Evolutionary conservation across 1,140 invertebrate species (phyloP), one percentile per base, ranked within the genome.

Genomic region (Heliconius congener): DNA sequence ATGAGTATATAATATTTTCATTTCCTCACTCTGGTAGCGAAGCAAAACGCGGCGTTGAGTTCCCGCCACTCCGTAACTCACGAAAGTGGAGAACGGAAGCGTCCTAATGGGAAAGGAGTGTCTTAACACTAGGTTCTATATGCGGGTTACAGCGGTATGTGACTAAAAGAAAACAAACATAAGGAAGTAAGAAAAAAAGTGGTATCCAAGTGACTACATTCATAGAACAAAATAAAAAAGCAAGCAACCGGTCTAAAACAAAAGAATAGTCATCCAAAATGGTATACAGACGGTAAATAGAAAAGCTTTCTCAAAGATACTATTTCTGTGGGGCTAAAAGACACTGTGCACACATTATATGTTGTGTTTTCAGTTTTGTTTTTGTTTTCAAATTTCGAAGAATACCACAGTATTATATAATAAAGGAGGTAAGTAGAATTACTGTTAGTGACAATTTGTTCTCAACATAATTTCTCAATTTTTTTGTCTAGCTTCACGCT

Each of bases 221-320:
- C 13, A 11, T 16, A 66, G 27, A 27, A 27, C 23, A 66, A 66
- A 66, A 66, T 30, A 30, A 27, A 66, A 66, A 27, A 30, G 60
- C 60, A 30, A 16, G 60, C 60, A 66, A 66, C 60, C 27, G 60
- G 60, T 66, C 60, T 13, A 66, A 30, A 30, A 66, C 60, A 66
- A 66, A 66, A 66, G 23, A 27, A 27, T 30, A 66, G 23, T 66
- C 60, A 30, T 66, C 60, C n/a, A 66, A 66, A 66, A 66, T 16
- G 23, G 60, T 30, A 66, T 66, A 30, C 60, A 30, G 23, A 66
- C 60, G 23, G 9, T 9, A 66, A 66, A 66, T 66, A 30, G 60
- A 66, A 66, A 66, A 30, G 60, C 60, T 57, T 57, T 57, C 60
- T 27, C 60, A 66, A 66, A 66, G 60, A 66, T 66, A 66, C 60